Conservation (phyloP, 2,113 vertebrate species). For the Pandion haliaetus region DNA sequence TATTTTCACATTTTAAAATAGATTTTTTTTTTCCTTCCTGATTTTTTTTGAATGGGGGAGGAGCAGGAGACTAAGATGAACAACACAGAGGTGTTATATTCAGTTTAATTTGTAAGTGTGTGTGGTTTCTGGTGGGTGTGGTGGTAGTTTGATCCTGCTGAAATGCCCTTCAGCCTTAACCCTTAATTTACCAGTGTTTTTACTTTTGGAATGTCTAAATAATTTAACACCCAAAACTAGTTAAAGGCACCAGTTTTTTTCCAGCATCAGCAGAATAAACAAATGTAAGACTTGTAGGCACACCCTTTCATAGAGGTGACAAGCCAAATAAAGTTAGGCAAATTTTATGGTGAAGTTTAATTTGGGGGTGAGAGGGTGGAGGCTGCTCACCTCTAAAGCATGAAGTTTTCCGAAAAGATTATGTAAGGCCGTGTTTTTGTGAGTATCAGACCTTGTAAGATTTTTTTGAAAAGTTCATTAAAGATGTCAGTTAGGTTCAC, state of each 20-base stretch:
- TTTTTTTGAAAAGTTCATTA: neutral
- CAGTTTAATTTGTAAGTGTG: neutral
- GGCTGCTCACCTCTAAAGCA: neutral
- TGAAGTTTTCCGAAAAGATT: neutral
- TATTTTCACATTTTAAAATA: neutral
- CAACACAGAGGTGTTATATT: neutral
- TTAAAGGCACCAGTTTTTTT: neutral
- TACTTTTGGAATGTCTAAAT: neutral
- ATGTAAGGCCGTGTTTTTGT: neutral
- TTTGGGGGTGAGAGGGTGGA: neutral
- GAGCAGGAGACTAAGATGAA: neutral
- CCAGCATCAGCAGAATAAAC: neutral
- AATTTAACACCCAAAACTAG: neutral
- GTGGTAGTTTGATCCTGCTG: neutral
- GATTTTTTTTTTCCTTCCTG: neutral
- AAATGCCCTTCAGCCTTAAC: neutral
- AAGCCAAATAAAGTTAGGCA: slow-evolving; percentile 16
- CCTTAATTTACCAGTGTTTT: slow-evolving; percentile 24
- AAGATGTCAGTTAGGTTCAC: neutral
- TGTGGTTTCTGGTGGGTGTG: neutral
- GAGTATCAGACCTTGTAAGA: neutral
- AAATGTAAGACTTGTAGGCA: neutral
- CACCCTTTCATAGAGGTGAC: neutral
- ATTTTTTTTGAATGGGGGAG: neutral
- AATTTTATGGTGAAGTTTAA: neutral